phyloP scores from a whole-genome alignment of 2,797 vertebrate species.

The Malurus splendens region DNA sequence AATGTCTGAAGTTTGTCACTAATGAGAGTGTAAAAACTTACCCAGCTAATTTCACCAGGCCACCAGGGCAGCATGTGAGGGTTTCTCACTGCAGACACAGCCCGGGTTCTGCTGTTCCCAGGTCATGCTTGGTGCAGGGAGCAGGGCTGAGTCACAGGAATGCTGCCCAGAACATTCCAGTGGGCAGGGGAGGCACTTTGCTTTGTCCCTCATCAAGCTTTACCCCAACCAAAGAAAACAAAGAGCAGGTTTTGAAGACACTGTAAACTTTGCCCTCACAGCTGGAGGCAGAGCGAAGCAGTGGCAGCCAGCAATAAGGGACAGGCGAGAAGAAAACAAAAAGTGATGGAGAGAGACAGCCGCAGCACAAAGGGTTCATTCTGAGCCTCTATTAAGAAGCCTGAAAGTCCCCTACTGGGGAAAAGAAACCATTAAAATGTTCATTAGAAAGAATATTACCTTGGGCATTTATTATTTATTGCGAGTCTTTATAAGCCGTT shows the following conservation, averaged over 20 bases:
- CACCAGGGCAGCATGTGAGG: not conserved
- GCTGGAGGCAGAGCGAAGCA: slow-evolving; percentile 2
- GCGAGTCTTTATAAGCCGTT: not conserved
- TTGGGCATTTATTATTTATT: slow-evolving; percentile 17
- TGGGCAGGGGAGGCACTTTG: not conserved
- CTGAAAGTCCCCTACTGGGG: not conserved
- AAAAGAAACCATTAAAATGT: slow-evolving; percentile 36
- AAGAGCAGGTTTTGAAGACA: slow-evolving; percentile 32
- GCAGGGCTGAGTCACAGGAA: not conserved
- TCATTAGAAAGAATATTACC: slow-evolving; percentile 35
- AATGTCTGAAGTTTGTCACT: not conserved
- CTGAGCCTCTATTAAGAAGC: not conserved
- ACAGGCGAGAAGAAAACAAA: slow-evolving; percentile 3
- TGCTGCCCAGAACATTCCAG: not conserved
- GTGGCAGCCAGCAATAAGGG: not conserved
- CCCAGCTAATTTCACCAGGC: not conserved
- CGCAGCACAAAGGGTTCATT: not conserved
- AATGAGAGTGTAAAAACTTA: not conserved
- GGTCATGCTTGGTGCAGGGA: not conserved
- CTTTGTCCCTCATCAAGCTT: not conserved
- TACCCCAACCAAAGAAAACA: slow-evolving; percentile 16
- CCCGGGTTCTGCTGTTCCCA: not conserved
- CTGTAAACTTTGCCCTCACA: slow-evolving; percentile 40
- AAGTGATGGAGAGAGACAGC: not conserved
- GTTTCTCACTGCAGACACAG: not conserved